Evolutionary conservation across 2,797 vertebrate species (phyloP), one percentile per base, ranked within the genome.

Genomic region (Champsocephalus gunnari): DNA sequence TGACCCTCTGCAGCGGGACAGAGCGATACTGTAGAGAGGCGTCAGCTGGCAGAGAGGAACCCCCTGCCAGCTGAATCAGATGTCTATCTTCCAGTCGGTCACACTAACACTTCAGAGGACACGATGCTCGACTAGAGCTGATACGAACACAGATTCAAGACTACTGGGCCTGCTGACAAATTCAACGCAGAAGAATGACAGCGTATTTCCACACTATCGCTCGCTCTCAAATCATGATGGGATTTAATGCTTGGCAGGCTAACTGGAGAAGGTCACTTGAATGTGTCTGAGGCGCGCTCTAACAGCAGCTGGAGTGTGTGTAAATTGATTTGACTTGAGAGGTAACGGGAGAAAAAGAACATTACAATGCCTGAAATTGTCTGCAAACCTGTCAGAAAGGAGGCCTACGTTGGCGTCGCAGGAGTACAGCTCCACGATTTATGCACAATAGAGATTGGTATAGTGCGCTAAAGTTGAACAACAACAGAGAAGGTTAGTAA

Each of bases 231-330:
- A 78, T 58, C 73, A 68, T 80, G 84, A 89, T 83, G 73, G 82
- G 86, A 89, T 90, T 90, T 84, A 84, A 73, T 80, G 79, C 75
- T 86, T 77, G 83, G 83, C 79, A 70, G 71, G 69, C 69, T 67
- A 71, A 82, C 63, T 55, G 47, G 63, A 67, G 62, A 68, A 85
- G 61, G 80, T 59, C 24, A 68, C 66, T 24, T 64, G 48, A 69
- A 84, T 76, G 24, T 60, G 61, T 80, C 61, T 73, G 59, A 83
- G 59, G 80, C 69, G 47, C 73, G 77, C 63, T 75, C 65, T 48
- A 67, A 75, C 68, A 51, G 71, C 53, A 17, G 71, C 66, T 69
- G 68, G 55, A 58, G 69, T 53, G 80, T 72, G 69, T 64, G 64
- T 44, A 58, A 38, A 79, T 65, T 72, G 71, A 57, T 86, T 86